Base-by-base conservation (phyloP, 1,140 invertebrate genomes). In the Apis laboriosa region DNA sequence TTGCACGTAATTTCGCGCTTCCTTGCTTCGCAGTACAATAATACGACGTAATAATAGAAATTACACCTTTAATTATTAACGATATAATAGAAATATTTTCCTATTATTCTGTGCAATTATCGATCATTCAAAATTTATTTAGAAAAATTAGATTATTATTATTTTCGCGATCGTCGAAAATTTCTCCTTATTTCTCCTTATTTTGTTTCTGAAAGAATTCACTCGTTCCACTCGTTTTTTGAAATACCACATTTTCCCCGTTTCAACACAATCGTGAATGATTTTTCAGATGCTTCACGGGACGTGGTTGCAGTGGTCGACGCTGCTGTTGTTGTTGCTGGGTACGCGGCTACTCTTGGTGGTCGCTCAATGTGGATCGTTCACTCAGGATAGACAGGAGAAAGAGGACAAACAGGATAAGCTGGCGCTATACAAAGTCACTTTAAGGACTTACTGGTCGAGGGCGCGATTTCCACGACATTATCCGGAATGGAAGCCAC, bases 381-480 rank as follows among this genome's bases (percentile, higher is more conserved):
- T 89, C n/a, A 66, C 86, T 11, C 88, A 87, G 72, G 90, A 91
- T 60, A 84, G 89, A 28, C 94, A 95, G 56, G 96, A 97, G 87
- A 96, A 96, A 80, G 92, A 98, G 93, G 97, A 92, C 56, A 93
- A 95, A 55, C 94, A 96, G 80, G 96, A 97, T 90, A 96, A 96
- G 84, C 92, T 99, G 92, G 97, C 97, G 67, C 96, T 97, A 83
- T 99, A 98, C 93, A 96, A 96, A 91, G 96, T 98, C 92, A 96
- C 97, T 53, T 93, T 98, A 90, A 96, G 97, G 91, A 98, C 97
- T 60, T 97, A 97, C 91, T 99, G 98, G 98, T 97, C 97, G n/a
- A 95, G 97, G 76, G 96, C 97, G 84, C 96, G 96, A 89, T 99
- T 98, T 91, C 97, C 98, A 43, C 98, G 98, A 90, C 97, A 98